Evolutionary conservation across 2,113 vertebrate genomes (phyloP).

Genomic region (Zingel zingel): DNA sequence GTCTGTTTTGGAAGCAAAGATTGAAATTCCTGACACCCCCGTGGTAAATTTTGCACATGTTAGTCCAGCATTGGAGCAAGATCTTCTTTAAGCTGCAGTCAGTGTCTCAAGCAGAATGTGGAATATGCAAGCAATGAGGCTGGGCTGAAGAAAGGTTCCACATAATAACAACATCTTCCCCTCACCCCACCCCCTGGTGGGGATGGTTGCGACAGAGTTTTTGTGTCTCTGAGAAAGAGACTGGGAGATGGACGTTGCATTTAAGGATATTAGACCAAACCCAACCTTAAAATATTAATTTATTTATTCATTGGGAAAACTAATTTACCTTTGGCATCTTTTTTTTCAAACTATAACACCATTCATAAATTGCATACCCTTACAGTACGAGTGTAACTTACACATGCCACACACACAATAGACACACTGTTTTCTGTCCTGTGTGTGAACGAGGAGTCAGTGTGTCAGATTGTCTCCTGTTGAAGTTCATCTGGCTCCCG

Average conservation of each 20-base stretch:
- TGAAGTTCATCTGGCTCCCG: constrained; percentile 45
- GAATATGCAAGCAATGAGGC: constrained; percentile 70
- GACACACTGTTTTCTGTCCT: constrained; percentile 20
- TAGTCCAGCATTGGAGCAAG: constrained; percentile 59
- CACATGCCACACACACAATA: constrained; percentile 44
- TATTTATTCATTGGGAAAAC: neutral
- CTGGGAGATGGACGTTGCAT: neutral
- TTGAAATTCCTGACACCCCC: constrained; percentile 93
- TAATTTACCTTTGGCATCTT: constrained; percentile 1
- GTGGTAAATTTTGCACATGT: constrained; percentile 90
- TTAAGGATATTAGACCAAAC: neutral
- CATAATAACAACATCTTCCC: constrained; percentile 62
- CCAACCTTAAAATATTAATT: neutral
- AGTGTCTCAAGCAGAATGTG: constrained; percentile 66
- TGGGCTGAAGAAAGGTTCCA: constrained; percentile 54
- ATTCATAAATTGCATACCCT: constrained; percentile 22
- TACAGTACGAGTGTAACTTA: constrained; percentile 42
- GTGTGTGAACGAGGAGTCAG: constrained; percentile 39
- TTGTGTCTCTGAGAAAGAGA: constrained; percentile 31
- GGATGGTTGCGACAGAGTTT: constrained; percentile 33
- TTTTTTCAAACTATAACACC: constrained; percentile 4
- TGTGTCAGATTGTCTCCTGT: constrained; percentile 40
- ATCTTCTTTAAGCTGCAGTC: constrained; percentile 61
- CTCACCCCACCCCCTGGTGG: constrained; percentile 61
- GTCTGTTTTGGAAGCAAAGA: constrained; percentile 89